Conservation (phyloP, 2,113 vertebrate genomes). For the Dipodomys spectabilis region DNA sequence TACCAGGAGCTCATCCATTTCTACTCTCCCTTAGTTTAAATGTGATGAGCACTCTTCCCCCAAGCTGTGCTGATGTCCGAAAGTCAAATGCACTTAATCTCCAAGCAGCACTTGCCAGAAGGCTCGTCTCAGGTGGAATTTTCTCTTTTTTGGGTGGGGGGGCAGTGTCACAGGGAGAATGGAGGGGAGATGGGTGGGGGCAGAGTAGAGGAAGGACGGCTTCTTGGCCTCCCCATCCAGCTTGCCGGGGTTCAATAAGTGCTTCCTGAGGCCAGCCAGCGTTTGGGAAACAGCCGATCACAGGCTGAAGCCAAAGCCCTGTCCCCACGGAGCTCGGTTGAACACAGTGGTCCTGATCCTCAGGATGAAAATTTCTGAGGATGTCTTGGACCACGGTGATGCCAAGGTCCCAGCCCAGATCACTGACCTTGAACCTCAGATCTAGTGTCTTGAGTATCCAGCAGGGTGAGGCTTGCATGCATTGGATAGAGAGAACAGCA, state of each 20-base stretch:
- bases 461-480: accelerated
- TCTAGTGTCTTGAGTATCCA: not conserved
- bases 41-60: not conserved
- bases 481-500: not conserved
- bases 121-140: not conserved
- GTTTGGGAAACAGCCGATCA: not conserved
- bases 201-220: not conserved
- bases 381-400: not conserved
- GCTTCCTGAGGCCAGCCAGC: not conserved
- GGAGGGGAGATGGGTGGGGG: not conserved
- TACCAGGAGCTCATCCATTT: not conserved
- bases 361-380: too few relatives aligned
- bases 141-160: not conserved
- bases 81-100: not conserved
- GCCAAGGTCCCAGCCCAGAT: not conserved
- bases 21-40: not conserved
- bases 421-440: not conserved
- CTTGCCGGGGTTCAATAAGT: not conserved
- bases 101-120: not conserved
- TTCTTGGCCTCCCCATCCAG: not conserved
- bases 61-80: not conserved
- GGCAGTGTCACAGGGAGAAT: too few relatives aligned
- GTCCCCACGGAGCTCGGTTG: not conserved
- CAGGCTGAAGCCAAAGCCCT: not conserved
- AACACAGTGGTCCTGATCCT: not conserved